phyloP scores from a whole-genome alignment of 2,888 invertebrate species.

The Holacanthella duospinosa region DNA sequence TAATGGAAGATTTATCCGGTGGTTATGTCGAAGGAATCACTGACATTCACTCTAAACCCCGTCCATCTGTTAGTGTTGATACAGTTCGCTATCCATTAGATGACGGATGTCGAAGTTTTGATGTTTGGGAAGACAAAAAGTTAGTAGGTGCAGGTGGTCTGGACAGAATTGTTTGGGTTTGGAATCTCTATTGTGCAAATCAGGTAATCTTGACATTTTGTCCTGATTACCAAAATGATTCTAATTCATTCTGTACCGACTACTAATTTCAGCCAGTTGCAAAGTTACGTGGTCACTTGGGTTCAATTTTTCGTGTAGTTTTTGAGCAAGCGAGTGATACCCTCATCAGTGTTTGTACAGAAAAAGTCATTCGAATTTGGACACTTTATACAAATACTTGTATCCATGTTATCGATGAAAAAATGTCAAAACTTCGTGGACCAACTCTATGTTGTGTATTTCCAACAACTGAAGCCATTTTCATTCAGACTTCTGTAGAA shows the following conservation, averaged over 20 bases:
- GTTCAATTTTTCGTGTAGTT: slow-evolving; percentile 15
- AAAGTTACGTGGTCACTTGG: slow-evolving; percentile 19
- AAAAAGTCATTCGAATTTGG: slow-evolving; percentile 20
- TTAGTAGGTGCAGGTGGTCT: slow-evolving; percentile 19
- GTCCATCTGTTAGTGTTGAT: slow-evolving; percentile 10
- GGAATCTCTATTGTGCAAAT: slow-evolving; percentile 20
- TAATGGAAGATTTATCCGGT: slow-evolving; percentile 14
- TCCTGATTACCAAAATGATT: not conserved
- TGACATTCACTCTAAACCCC: slow-evolving; percentile 14
- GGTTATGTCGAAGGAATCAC: slow-evolving; percentile 14
- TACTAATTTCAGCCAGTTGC: slow-evolving; percentile 20
- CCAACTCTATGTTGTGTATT: slow-evolving; percentile 17
- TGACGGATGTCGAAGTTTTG: slow-evolving; percentile 19
- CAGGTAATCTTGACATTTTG: slow-evolving; percentile 11
- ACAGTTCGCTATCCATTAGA: slow-evolving; percentile 16
- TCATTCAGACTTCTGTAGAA: slow-evolving; percentile 19
- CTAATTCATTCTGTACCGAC: too few relatives aligned
- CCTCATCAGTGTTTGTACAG: slow-evolving; percentile 20
- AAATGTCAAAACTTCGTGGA: slow-evolving; percentile 15
- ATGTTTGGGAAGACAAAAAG: slow-evolving; percentile 20
- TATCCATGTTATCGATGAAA: slow-evolving; percentile 16
- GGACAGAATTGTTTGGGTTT: slow-evolving; percentile 22
- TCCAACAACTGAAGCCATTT: slow-evolving; percentile 17
- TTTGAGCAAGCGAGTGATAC: slow-evolving; percentile 20
- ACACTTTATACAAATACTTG: slow-evolving; percentile 18